Base-by-base conservation (phyloP, 1,140 invertebrate species). In the Aethina tumida region DNA sequence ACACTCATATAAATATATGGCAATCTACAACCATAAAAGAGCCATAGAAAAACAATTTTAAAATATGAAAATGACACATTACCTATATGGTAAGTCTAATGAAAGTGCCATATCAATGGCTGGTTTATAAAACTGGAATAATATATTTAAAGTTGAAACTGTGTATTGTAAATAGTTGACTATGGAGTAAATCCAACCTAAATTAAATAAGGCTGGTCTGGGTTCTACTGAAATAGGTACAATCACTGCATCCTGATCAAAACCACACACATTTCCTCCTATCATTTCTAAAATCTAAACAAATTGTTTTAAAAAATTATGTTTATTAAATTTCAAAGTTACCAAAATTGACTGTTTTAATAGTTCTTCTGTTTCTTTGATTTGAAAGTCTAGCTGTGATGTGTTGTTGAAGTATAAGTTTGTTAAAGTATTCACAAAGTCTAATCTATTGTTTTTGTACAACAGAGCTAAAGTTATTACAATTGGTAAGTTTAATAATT, bases 271-370 rank as follows among this genome's bases (percentile, higher is more conserved):
- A 10, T 49, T 34, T 14, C 50, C 56, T 18, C 50, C 45, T 14
- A 60, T 40, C 46, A 54, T 58, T 40, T 60, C 56, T 37, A 56
- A 50, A 24, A 49, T 39, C 56, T 57, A 42, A 38, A 50, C 47
- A 9, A 49, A 3, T 17, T 28, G 30, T 29, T 31, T 14, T 12
- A 39, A 39, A 12, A 31, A 30, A 20, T 9, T 13, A 20, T 26
- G 18, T 39, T 34, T 3, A 2, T 13, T 5, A 21, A 16, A 7
- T 21, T 19, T 21, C 8, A 39, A 9, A 35, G 40, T 49, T 49
- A 57, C 51, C 38, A 51, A 19, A n/a, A 53, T 12, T 13, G 37
- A 39, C 25, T 56, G 44, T 20, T 56, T 42, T 8, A 58, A 39
- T 6, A 46, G 26, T 18, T 47, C 30, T 20, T 54, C 49, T 18